Conservation (phyloP, 2,113 vertebrate genomes). For the Eupsittula cactorum region DNA sequence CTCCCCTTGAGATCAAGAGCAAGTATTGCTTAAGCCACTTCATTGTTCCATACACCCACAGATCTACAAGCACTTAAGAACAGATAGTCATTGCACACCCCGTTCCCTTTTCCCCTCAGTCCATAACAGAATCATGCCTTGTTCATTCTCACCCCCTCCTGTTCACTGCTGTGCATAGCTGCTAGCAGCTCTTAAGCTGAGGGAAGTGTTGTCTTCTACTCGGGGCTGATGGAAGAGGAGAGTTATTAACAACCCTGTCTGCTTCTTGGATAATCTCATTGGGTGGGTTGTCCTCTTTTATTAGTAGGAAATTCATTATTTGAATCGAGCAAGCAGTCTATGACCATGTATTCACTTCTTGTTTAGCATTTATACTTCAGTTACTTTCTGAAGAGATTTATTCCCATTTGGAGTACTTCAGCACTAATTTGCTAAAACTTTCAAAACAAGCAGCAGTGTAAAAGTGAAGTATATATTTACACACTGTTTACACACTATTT, state of each 20-base stretch:
- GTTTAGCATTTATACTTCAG: not conserved
- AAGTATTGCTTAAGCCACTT: not conserved
- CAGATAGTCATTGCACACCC: not conserved
- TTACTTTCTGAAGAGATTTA: not conserved
- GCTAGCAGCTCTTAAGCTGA: not conserved
- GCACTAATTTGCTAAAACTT: not conserved
- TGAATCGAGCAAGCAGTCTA: not conserved
- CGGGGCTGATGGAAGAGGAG: not conserved
- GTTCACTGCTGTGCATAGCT: not conserved
- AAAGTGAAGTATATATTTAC: not conserved
- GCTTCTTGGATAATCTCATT: not conserved
- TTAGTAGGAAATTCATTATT: not conserved
- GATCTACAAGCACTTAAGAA: not conserved
- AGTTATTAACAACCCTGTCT: not conserved
- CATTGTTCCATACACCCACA: not conserved
- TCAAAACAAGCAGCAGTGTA: not conserved
- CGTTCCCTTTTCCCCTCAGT: not conserved
- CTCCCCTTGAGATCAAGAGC: not conserved
- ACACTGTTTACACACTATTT: not conserved
- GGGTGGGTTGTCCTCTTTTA: not conserved
- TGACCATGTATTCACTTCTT: not conserved
- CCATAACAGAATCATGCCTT: not conserved
- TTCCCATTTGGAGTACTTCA: not conserved
- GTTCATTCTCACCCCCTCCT: not conserved
- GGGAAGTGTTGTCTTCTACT: not conserved